A percentile compares a stretch with the other conserved stretches of the same genome.
phyloP scores from a whole-genome alignment of 2,888 invertebrate species.

The Cephonodes hylas region DNA sequence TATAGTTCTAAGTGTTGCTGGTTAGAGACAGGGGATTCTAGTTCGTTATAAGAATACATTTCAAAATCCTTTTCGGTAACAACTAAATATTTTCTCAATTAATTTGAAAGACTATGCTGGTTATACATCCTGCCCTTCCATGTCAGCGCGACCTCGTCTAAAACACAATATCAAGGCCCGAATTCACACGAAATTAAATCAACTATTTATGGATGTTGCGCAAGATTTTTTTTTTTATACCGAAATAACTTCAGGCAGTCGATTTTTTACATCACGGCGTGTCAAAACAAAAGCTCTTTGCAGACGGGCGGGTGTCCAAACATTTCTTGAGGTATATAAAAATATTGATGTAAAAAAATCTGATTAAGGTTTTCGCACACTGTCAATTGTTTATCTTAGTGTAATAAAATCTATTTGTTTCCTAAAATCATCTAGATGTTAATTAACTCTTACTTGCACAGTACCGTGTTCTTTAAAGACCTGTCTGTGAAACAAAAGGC shows the following conservation, averaged over 20 bases:
- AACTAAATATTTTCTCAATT: background rate
- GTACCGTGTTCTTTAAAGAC: too few species aligned
- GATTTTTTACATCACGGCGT: constrained; percentile 20
- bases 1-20: too few species aligned
- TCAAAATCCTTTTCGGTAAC: too few species aligned
- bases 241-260: constrained; percentile 17
- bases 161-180: background rate
- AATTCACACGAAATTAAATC: background rate
- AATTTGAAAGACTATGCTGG: background rate
- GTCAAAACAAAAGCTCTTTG: constrained; percentile 24
- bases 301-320: constrained; percentile 19
- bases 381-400: background rate
- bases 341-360: background rate
- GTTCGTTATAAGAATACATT: too few species aligned
- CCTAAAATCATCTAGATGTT: background rate
- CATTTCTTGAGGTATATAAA: constrained; percentile 16
- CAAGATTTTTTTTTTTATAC: constrained; percentile 12
- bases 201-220: constrained; percentile 11
- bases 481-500: too few species aligned
- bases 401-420: background rate
- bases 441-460: too few species aligned
- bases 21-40: too few species aligned
- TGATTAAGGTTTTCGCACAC: background rate
- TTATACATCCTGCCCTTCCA: background rate
- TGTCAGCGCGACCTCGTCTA: background rate